Conservation (phyloP, 2,888 invertebrate genomes). For the Cecidostiba fungosa region DNA sequence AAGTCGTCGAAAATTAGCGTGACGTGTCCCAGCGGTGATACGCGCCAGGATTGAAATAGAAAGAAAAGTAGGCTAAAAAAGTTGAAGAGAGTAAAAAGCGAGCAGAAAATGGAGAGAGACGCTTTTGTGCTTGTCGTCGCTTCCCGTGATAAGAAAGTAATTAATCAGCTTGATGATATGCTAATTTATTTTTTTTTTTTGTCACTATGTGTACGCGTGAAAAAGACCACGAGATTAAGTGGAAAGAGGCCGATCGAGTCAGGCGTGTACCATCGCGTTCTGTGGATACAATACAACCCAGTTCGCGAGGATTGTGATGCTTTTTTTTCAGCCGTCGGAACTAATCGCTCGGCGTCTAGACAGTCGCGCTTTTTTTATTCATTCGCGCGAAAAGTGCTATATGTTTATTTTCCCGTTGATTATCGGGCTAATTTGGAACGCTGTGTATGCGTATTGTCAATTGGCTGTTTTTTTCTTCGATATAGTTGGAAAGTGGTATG, state of each 20-base stretch:
- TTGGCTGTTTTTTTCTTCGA: background rate
- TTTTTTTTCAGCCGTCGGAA: background rate
- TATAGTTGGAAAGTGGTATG: no score
- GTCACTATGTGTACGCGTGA: background rate
- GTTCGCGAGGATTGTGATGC: background rate
- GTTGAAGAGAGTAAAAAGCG: background rate
- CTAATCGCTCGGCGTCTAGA: background rate
- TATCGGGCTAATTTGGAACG: background rate
- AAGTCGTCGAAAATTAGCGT: conserved; percentile 2
- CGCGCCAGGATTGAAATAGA: background rate
- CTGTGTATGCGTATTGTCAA: no score
- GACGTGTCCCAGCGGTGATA: background rate
- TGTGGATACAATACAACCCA: background rate
- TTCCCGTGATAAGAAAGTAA: background rate
- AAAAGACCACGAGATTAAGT: background rate
- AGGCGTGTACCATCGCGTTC: background rate
- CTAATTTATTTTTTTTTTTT: background rate
- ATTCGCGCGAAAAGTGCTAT: background rate
- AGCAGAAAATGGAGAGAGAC: background rate
- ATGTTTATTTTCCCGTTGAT: background rate
- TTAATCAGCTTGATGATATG: background rate
- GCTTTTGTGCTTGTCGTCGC: background rate
- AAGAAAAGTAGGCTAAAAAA: background rate
- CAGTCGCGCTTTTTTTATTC: background rate
- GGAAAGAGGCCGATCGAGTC: conserved; percentile 28